These are phyloP conservation scores for Rhagologus leucostigma DNA, from an alignment of 2,113 vertebrate species.

Conservation along the genomic window DNA sequence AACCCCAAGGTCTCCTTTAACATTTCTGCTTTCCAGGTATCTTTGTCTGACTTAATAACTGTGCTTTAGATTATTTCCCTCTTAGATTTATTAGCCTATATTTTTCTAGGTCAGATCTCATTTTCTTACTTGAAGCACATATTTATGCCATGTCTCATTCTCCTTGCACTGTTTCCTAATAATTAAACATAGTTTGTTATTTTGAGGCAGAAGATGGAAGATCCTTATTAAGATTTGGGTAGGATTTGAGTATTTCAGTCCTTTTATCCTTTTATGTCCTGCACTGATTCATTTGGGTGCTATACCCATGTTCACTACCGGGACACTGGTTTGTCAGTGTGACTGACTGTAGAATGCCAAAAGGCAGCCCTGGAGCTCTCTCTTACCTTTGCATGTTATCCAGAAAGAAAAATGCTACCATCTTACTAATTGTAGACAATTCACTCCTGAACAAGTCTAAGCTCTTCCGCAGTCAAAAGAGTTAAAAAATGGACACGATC, in stretches of 20 bases:
- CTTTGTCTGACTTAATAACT: conserved; percentile 48
- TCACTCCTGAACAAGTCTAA: background rate
- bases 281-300: background rate
- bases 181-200: background rate
- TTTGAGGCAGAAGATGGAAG: background rate
- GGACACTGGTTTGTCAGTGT: background rate
- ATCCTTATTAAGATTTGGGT: background rate
- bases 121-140: background rate
- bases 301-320: background rate
- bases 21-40: conserved; percentile 55
- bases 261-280: background rate
- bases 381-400: background rate
- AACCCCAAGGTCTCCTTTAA: conserved; percentile 35
- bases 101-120: conserved; percentile 24
- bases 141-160: background rate
- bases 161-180: background rate
- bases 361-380: background rate
- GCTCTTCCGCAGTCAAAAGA: background rate
- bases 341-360: background rate
- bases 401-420: background rate
- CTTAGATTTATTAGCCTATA: conserved; percentile 44
- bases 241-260: background rate
- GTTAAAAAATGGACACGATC: background rate
- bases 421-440: background rate
- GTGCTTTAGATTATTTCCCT: conserved; percentile 43